Conservation (phyloP, 2,888 invertebrate genomes). For the Cantharis rufa region DNA sequence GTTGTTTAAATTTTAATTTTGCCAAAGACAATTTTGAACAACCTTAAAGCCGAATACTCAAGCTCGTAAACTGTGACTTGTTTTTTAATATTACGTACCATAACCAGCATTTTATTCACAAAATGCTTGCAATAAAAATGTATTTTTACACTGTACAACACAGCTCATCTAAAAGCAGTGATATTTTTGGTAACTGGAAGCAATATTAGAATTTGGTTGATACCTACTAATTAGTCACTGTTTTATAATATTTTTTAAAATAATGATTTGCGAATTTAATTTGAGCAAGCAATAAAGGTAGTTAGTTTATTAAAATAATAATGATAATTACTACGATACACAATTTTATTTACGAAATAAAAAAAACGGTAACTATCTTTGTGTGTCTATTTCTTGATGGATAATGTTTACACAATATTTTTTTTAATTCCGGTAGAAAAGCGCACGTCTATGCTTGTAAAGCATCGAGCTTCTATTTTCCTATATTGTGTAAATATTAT, state of each 20-base stretch:
- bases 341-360: slow-evolving; percentile 24
- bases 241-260: slow-evolving; percentile 17
- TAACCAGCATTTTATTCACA: slow-evolving; percentile 40
- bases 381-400: slow-evolving; percentile 25
- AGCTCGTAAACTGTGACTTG: slow-evolving; percentile 42
- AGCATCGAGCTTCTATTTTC: neutral
- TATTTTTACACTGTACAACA: slow-evolving; percentile 53
- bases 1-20: neutral
- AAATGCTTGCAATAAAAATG: slow-evolving; percentile 52
- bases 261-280: slow-evolving; percentile 24
- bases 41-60: neutral
- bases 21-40: neutral
- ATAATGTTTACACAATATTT: slow-evolving; percentile 24
- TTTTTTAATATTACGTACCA: slow-evolving; percentile 35
- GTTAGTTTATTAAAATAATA: slow-evolving; percentile 12
- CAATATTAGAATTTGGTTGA: slow-evolving; percentile 47
- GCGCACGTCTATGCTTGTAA: neutral
- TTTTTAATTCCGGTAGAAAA: neutral
- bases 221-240: slow-evolving; percentile 21
- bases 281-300: slow-evolving; percentile 28
- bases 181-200: slow-evolving; percentile 57
- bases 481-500: slow-evolving; percentile 23
- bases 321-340: slow-evolving; percentile 16
- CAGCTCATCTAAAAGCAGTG: slow-evolving; percentile 48
- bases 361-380: slow-evolving; percentile 23